Percentiles rank a stretch among this genome's conserved stretches.
Evolutionary conservation across 30 jellyfish, hydroid and myxozoan species (phyloP).

Genomic region (Aurelia aurita): DNA sequence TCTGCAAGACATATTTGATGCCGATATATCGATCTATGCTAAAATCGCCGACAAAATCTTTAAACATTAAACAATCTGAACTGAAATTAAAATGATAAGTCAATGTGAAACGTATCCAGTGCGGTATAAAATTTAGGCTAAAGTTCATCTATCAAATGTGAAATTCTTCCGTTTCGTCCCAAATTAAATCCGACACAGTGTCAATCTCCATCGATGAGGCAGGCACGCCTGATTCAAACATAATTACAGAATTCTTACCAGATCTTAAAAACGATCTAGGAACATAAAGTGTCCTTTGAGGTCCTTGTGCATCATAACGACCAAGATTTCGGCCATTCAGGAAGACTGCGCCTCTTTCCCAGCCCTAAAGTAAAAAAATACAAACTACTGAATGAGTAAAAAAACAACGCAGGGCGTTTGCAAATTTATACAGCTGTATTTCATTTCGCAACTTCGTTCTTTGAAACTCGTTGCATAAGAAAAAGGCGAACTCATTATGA

Average conservation of each 20-base stretch:
- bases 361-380: slow-evolving; percentile 75
- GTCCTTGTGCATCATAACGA: slow-evolving; percentile 94
- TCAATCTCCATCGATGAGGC: slow-evolving; percentile 28
- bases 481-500: too few relatives aligned
- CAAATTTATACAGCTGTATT: not conserved
- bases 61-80: too few relatives aligned
- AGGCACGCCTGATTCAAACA: slow-evolving; percentile 87
- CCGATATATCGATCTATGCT: too few relatives aligned
- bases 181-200: slow-evolving; percentile 36
- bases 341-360: slow-evolving; percentile 95
- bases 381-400: not conserved
- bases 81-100: too few relatives aligned
- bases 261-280: slow-evolving; percentile 75
- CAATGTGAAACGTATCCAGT: too few relatives aligned
- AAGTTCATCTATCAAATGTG: not conserved
- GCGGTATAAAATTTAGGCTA: too few relatives aligned
- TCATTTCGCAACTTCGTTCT: too few relatives aligned
- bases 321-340: slow-evolving; percentile 93
- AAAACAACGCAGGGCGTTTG: not conserved
- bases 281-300: slow-evolving; percentile 87
- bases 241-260: slow-evolving; percentile 70
- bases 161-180: slow-evolving; percentile 45
- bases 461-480: too few relatives aligned
- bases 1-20: too few relatives aligned
- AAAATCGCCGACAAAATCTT: too few relatives aligned